Evolutionary conservation across 2,113 vertebrate genomes (phyloP).

Genomic region (Pedionomus torquatus): DNA sequence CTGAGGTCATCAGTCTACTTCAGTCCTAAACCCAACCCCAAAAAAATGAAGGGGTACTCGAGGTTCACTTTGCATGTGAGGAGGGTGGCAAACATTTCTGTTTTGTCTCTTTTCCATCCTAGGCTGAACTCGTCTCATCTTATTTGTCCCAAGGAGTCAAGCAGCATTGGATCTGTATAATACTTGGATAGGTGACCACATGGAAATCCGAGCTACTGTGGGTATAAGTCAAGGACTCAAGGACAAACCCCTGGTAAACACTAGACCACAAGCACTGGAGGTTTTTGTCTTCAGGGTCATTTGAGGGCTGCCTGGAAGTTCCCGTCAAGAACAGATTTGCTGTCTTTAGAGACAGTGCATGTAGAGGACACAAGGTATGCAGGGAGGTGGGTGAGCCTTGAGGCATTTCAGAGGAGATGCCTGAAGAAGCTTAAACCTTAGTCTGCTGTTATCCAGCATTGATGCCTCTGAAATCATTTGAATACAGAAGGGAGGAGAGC

Average conservation of each 20-base stretch:
- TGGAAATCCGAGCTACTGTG: neutral
- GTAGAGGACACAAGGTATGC: neutral
- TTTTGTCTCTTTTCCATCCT: neutral
- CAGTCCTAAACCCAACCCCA: neutral
- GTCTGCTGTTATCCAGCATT: neutral
- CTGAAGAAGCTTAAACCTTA: neutral
- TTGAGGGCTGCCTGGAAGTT: neutral
- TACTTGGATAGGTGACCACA: neutral
- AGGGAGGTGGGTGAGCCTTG: neutral
- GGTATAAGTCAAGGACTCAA: neutral
- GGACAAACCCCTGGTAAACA: neutral
- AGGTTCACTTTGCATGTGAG: neutral
- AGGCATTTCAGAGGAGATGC: neutral
- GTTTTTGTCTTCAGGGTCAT: neutral
- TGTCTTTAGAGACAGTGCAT: neutral
- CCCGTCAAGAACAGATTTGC: neutral
- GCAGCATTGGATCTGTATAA: neutral
- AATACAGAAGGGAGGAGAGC: neutral
- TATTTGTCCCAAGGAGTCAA: neutral
- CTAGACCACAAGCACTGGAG: neutral
- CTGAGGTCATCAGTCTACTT: neutral
- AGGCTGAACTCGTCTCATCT: neutral
- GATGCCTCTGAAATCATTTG: neutral
- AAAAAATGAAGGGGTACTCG: neutral
- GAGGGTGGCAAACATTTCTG: neutral